These are phyloP conservation scores for Agrilus biguttatus DNA, from an alignment of 2,888 invertebrate genomes.

Conservation along the genomic window DNA sequence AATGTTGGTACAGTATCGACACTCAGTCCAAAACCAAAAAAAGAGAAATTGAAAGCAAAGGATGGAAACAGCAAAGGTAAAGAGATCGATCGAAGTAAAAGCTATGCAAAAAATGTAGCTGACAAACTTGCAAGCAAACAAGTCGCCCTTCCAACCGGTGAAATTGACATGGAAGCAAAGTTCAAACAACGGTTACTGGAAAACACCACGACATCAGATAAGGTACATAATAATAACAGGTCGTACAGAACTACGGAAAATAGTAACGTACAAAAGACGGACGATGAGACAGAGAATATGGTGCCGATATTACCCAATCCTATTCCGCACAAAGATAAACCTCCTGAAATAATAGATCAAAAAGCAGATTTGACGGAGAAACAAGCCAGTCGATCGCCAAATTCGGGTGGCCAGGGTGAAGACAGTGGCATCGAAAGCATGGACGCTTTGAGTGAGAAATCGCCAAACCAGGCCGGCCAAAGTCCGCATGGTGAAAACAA, in stretches of 20 bases:
- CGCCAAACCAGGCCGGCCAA: conserved; percentile 60
- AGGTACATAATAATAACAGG: conserved; percentile 11
- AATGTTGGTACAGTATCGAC: conserved; percentile 50
- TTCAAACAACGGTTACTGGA: conserved; percentile 44
- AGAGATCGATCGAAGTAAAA: conserved; percentile 35
- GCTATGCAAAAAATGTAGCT: conserved; percentile 40
- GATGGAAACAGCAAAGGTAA: conserved; percentile 25
- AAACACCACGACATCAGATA: conserved; percentile 20
- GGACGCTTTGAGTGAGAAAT: conserved; percentile 84
- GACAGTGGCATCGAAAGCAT: conserved; percentile 87
- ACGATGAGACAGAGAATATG: conserved; percentile 14
- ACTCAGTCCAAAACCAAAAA: conserved; percentile 25
- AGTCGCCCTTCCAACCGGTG: conserved; percentile 32
- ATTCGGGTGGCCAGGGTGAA: conserved; percentile 49
- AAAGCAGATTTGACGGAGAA: conserved; percentile 18
- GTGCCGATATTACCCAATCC: conserved; percentile 16
- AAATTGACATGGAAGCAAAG: conserved; percentile 38
- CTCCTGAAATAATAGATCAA: conserved; percentile 25
- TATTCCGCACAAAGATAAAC: conserved; percentile 22
- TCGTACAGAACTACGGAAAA: too few relatives aligned
- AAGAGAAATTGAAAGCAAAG: conserved; percentile 27
- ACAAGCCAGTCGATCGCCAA: conserved; percentile 25
- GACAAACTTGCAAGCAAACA: conserved; percentile 30
- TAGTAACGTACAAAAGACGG: conserved; percentile 10
- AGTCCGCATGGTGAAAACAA: conserved; percentile 41